Conservation (phyloP, 2,797 vertebrate genomes). For the Lagocephalus sceleratus region DNA sequence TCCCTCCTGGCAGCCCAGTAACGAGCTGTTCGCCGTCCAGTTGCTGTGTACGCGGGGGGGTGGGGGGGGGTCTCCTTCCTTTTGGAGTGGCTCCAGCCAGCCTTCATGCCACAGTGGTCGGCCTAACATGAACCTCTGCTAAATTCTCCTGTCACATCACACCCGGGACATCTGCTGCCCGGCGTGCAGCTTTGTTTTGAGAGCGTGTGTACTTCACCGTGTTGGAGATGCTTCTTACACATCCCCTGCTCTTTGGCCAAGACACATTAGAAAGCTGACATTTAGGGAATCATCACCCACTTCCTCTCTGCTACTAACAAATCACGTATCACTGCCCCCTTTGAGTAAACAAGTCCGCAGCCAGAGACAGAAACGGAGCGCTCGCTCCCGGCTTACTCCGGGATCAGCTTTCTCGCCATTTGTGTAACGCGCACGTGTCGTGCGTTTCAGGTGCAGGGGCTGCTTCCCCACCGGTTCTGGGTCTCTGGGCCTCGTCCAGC, state of each 20-base stretch:
- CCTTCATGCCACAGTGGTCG: constrained; percentile 58
- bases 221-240: constrained; percentile 1
- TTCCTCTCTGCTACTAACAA: constrained; percentile 8
- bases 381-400: constrained; percentile 41
- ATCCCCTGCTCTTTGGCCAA: neutral
- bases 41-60: constrained; percentile 62
- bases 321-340: constrained; percentile 15
- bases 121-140: constrained; percentile 59
- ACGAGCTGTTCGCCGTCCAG: constrained; percentile 61
- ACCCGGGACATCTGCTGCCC: constrained; percentile 25
- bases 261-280: neutral
- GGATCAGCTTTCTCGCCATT: constrained; percentile 42
- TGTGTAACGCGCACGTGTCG: constrained; percentile 36
- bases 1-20: constrained; percentile 64
- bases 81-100: constrained; percentile 54
- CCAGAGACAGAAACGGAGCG: constrained; percentile 40
- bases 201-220: neutral
- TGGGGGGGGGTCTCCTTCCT: constrained; percentile 55
- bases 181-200: constrained; percentile 21
- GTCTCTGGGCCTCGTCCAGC: constrained; percentile 83
- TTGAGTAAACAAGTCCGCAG: constrained; percentile 40
- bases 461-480: constrained; percentile 81
- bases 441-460: constrained; percentile 84
- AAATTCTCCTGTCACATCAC: constrained; percentile 48
- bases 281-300: constrained; percentile 13